Evolutionary conservation across 2,888 invertebrate species (phyloP).

Genomic region (Pemphredon lugubris): DNA sequence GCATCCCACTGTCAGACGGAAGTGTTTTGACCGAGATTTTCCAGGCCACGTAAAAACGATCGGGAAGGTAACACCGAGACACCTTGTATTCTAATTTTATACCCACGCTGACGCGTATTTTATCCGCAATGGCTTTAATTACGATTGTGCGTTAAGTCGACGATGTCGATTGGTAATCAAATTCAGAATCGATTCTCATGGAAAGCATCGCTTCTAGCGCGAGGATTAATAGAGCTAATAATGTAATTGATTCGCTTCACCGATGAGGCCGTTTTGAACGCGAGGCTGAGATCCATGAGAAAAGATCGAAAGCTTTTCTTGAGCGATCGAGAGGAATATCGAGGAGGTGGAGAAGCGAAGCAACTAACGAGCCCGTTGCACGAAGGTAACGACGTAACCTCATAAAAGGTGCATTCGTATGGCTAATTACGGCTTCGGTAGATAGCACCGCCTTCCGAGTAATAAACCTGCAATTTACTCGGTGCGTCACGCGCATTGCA

Average conservation of each 20-base stretch:
- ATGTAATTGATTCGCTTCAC: no score
- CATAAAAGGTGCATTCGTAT: slow-evolving; percentile 70
- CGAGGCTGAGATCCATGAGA: background rate
- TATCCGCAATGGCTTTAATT: no score
- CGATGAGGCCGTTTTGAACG: background rate
- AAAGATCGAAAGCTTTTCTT: background rate
- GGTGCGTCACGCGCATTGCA: slow-evolving; percentile 67
- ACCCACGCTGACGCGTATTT: no score
- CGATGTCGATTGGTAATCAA: no score
- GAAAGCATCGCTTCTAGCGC: no score
- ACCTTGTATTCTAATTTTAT: slow-evolving; percentile 27
- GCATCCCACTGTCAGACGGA: slow-evolving; percentile 33
- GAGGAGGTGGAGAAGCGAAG: slow-evolving; percentile 25
- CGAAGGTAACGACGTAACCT: slow-evolving; percentile 64
- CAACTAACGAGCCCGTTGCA: slow-evolving; percentile 47
- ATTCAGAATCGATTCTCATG: no score
- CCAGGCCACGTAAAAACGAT: slow-evolving; percentile 30
- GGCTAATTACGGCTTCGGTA: slow-evolving; percentile 72
- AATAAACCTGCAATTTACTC: slow-evolving; percentile 68
- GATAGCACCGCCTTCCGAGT: slow-evolving; percentile 69
- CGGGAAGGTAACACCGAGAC: slow-evolving; percentile 8
- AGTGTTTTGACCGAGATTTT: slow-evolving; percentile 20
- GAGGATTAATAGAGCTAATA: no score
- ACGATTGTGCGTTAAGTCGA: no score
- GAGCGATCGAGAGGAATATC: background rate